These are phyloP conservation scores for Sarcophaga caerulescens DNA, from an alignment of 2,888 invertebrate species.

Conservation along the genomic window DNA sequence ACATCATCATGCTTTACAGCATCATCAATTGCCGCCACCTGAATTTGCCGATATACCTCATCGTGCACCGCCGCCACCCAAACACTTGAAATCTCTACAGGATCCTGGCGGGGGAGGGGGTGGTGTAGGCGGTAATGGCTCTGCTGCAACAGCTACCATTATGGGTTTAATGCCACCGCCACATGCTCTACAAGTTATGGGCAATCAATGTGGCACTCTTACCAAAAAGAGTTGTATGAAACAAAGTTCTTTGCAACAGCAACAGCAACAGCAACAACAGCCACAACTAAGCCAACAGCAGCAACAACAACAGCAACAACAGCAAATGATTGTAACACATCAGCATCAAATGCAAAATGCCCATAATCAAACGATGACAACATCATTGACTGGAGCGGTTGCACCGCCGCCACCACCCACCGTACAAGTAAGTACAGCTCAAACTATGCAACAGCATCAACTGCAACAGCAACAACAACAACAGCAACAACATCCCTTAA, in stretches of 20 bases:
- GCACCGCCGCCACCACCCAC: conserved; percentile 70
- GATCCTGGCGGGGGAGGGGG: conserved; percentile 81
- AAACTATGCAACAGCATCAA: conserved; percentile 73
- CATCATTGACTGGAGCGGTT: conserved; percentile 82
- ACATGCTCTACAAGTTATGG: conserved; percentile 89
- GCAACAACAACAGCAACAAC: conserved; percentile 69
- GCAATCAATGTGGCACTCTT: conserved; percentile 86
- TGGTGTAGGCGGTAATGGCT: conserved; percentile 79
- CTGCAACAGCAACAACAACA: conserved; percentile 77
- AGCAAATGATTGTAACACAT: conserved; percentile 70
- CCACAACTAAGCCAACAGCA: conserved; percentile 64
- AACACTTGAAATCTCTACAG: conserved; percentile 83
- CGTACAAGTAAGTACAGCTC: conserved; percentile 65
- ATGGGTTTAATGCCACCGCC: conserved; percentile 86
- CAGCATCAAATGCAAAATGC: conserved; percentile 79
- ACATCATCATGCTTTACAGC: conserved; percentile 89
- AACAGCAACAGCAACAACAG: conserved; percentile 72
- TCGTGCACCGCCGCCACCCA: conserved; percentile 89
- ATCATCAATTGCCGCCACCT: conserved; percentile 91
- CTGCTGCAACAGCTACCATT: conserved; percentile 82
- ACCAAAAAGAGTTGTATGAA: conserved; percentile 87
- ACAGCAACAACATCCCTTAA: conserved; percentile 82
- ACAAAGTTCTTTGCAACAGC: conserved; percentile 76
- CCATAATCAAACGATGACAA: conserved; percentile 82
- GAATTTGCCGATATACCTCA: conserved; percentile 92